phyloP scores from a whole-genome alignment of 2,888 invertebrate species.

The Scaptodrosophila latifasciaeformis region DNA sequence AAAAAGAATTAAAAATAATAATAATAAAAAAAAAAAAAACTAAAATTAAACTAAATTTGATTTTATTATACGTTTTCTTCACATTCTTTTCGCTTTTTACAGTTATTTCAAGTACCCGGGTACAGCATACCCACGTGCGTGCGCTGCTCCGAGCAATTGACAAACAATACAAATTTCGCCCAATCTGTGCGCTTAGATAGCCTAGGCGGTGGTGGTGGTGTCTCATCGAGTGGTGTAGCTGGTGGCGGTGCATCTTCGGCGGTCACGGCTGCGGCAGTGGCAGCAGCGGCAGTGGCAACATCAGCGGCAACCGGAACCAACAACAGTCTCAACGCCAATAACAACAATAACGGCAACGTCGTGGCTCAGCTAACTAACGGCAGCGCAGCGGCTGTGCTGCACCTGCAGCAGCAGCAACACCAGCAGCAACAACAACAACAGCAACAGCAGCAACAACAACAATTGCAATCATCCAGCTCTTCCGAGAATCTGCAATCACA shows the following conservation, averaged over 20 bases:
- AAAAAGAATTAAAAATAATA: no score
- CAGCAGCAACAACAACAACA: slow-evolving; percentile 53
- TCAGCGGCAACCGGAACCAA: slow-evolving; percentile 44
- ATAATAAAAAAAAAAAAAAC: background rate
- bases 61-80: slow-evolving; percentile 6
- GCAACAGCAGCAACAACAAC: slow-evolving; percentile 50
- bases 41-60: background rate
- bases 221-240: slow-evolving; percentile 12
- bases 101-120: slow-evolving; percentile 75
- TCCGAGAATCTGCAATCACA: slow-evolving; percentile 73
- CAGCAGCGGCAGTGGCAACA: slow-evolving; percentile 52
- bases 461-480: slow-evolving; percentile 71
- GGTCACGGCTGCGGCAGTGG: slow-evolving; percentile 56
- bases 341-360: slow-evolving; percentile 43
- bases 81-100: slow-evolving; percentile 23
- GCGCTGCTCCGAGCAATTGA: slow-evolving; percentile 75
- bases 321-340: slow-evolving; percentile 29
- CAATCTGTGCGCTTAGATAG: slow-evolving; percentile 70
- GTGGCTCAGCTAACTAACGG: slow-evolving; percentile 55
- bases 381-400: slow-evolving; percentile 45
- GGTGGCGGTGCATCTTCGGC: slow-evolving; percentile 50
- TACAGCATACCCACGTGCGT: slow-evolving; percentile 75
- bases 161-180: slow-evolving; percentile 73
- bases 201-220: slow-evolving; percentile 32
- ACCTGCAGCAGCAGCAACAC: slow-evolving; percentile 32